Evolutionary conservation across 1,140 invertebrate species (phyloP).

Genomic region (Rhopalosiphum padi): DNA sequence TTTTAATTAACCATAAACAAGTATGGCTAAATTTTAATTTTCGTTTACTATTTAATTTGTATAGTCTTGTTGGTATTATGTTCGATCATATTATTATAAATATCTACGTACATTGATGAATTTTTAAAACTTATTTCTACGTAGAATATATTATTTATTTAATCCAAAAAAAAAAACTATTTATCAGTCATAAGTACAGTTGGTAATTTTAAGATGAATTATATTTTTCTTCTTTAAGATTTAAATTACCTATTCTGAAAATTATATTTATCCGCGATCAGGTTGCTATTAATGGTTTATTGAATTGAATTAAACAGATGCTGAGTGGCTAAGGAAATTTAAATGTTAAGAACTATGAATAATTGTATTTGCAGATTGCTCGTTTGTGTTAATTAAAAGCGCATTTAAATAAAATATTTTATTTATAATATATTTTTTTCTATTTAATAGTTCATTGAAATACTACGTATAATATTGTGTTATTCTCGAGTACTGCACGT

Average conservation of each 20-base stretch:
- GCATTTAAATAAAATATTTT: background rate
- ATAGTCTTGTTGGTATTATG: background rate
- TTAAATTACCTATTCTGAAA: background rate
- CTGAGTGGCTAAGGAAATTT: background rate
- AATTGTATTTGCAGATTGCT: background rate
- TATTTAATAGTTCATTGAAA: no score
- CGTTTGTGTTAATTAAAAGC: constrained; percentile 20
- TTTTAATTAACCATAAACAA: background rate
- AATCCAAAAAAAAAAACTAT: background rate
- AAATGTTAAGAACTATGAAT: constrained; percentile 3
- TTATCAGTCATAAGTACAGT: background rate
- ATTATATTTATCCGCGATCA: background rate
- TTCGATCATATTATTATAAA: background rate
- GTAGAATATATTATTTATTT: background rate
- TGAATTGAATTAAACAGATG: background rate
- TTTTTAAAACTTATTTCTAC: no score
- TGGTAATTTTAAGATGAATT: background rate
- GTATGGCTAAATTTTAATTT: background rate
- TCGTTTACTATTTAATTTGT: background rate
- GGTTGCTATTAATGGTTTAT: constrained; percentile 26
- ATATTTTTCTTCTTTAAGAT: background rate
- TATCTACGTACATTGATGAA: background rate
- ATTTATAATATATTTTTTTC: background rate
- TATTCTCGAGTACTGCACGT: no score
- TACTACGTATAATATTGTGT: no score